Evolutionary conservation across 1,140 invertebrate species (phyloP).

Genomic region (Ruditapes philippinarum): DNA sequence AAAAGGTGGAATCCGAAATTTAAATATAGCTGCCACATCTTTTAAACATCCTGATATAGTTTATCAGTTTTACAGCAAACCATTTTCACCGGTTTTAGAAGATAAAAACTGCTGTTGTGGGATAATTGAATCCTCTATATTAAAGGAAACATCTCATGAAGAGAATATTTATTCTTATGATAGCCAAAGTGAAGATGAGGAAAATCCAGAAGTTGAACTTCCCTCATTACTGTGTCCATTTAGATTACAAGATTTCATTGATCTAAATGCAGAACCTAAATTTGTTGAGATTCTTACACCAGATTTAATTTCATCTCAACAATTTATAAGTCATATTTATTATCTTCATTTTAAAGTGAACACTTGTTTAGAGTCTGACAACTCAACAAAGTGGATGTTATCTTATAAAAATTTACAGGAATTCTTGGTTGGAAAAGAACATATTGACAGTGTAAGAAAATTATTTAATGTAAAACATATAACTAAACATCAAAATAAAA

Average conservation of each 20-base stretch:
- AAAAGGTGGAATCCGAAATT: conserved; percentile 33
- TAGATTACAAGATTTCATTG: background rate
- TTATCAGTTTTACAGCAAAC: conserved; percentile 54
- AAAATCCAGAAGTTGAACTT: background rate
- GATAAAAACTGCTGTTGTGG: conserved; percentile 47
- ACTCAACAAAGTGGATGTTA: background rate
- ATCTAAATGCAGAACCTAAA: background rate
- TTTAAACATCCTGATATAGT: conserved; percentile 8
- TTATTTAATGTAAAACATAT: background rate
- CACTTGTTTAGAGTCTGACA: background rate
- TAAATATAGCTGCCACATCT: conserved; percentile 2
- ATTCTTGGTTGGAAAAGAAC: background rate
- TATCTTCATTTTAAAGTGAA: background rate
- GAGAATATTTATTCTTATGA: too few species aligned
- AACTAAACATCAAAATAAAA: background rate
- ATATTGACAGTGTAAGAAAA: background rate
- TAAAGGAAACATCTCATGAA: too few species aligned
- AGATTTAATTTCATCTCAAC: background rate
- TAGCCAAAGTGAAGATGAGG: too few species aligned
- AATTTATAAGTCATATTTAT: background rate
- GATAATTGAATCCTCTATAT: too few species aligned
- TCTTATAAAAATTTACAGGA: background rate
- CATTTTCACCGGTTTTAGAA: background rate
- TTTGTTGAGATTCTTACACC: background rate
- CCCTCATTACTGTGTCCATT: background rate